These are phyloP conservation scores for Mormyrus hasselquistii DNA, from an alignment of 2,797 vertebrate genomes.

Conservation along the genomic window DNA sequence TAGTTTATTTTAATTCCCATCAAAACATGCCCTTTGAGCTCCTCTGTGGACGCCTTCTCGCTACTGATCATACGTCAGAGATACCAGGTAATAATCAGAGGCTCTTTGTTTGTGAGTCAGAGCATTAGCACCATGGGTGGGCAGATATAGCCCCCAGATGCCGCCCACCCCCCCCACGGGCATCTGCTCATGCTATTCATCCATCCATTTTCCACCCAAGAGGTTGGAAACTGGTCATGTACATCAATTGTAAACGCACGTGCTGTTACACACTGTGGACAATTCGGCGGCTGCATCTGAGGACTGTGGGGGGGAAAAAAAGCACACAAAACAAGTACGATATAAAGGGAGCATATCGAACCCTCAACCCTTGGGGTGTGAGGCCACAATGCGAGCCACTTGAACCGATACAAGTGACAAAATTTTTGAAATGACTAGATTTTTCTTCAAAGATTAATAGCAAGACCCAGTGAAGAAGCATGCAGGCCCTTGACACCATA, in stretches of 20 bases:
- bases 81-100: background rate
- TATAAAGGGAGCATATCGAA: background rate
- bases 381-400: background rate
- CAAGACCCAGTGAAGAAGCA: background rate
- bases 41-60: background rate
- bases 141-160: background rate
- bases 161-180: background rate
- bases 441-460: background rate
- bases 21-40: background rate
- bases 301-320: background rate
- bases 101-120: background rate
- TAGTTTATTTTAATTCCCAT: slow-evolving; percentile 11
- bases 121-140: background rate
- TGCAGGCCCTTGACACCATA: background rate
- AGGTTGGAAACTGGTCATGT: background rate
- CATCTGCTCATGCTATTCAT: background rate
- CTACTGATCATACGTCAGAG: background rate
- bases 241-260: background rate
- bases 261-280: background rate
- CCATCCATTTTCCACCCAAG: background rate
- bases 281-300: background rate
- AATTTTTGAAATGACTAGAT: background rate
- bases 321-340: background rate
- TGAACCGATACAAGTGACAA: background rate
- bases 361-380: background rate